phyloP scores from a whole-genome alignment of 2,888 invertebrate species.

The Heliconius aoede region DNA sequence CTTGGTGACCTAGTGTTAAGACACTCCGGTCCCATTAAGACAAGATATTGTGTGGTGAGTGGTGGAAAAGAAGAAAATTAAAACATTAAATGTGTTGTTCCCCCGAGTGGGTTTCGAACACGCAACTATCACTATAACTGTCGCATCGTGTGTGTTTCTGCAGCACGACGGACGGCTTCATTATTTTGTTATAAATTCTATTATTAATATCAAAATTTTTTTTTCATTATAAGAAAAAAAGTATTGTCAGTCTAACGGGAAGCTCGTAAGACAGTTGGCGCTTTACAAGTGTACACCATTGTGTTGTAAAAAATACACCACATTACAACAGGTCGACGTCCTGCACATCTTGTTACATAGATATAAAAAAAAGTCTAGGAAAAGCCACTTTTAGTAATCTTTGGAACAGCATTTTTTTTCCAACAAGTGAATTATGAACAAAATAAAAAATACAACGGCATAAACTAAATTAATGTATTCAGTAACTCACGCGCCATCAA shows the following conservation, averaged over 20 bases:
- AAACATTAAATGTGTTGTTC: neutral
- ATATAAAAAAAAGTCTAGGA: neutral
- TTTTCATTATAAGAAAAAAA: neutral
- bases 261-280: neutral
- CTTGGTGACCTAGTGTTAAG: neutral
- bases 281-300: neutral
- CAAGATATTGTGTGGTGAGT: neutral
- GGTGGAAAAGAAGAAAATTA: neutral
- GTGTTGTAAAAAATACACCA: neutral
- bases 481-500: too few relatives aligned
- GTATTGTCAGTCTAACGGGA: constrained; percentile 2
- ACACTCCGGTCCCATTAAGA: neutral
- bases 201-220: too few relatives aligned
- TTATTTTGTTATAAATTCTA: too few relatives aligned
- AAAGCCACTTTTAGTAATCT: neutral
- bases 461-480: too few relatives aligned
- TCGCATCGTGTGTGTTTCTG: neutral
- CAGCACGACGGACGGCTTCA: too few relatives aligned
- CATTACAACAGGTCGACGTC: constrained; percentile 9
- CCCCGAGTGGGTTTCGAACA: neutral
- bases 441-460: too few relatives aligned
- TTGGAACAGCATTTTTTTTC: neutral
- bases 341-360: neutral
- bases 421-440: too few relatives aligned
- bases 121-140: neutral